Evolutionary conservation across 2,888 invertebrate genomes (phyloP).

Genomic region (Agapostemon virescens): DNA sequence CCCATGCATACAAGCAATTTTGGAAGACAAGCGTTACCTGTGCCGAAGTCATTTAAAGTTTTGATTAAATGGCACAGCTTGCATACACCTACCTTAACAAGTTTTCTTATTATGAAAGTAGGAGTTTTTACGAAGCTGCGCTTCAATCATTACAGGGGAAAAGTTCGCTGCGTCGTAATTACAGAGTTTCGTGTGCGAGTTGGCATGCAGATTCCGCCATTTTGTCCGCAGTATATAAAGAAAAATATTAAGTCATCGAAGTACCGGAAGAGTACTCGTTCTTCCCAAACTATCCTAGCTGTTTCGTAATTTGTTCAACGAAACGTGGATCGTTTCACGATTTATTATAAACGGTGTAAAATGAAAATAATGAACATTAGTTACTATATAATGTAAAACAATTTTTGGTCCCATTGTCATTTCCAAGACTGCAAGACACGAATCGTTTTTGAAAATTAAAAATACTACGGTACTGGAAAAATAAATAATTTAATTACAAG

Average conservation of each 20-base stretch:
- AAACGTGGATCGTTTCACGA: neutral
- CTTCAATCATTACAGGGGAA: constrained; percentile 29
- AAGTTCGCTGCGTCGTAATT: neutral
- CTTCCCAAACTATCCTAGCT: neutral
- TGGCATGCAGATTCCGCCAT: constrained; percentile 27
- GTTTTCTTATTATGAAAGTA: constrained; percentile 50
- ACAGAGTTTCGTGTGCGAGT: neutral
- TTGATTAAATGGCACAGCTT: constrained; percentile 56
- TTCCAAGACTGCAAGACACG: neutral
- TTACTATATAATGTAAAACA: neutral
- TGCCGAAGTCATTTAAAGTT: constrained; percentile 55
- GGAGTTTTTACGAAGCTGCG: constrained; percentile 21
- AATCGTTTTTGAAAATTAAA: neutral
- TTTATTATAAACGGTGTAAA: neutral
- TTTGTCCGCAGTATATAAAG: neutral
- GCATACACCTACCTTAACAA: constrained; percentile 41
- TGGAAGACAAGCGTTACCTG: constrained; percentile 28
- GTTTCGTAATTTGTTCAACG: neutral
- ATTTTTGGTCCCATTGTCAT: neutral
- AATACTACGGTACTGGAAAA: neutral
- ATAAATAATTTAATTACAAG: neutral
- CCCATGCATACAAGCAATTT: constrained; percentile 43
- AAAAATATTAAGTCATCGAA: neutral
- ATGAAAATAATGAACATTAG: neutral
- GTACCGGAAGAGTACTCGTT: neutral